Conservation (phyloP, 2,888 invertebrate genomes). For the Erebia ligea region DNA sequence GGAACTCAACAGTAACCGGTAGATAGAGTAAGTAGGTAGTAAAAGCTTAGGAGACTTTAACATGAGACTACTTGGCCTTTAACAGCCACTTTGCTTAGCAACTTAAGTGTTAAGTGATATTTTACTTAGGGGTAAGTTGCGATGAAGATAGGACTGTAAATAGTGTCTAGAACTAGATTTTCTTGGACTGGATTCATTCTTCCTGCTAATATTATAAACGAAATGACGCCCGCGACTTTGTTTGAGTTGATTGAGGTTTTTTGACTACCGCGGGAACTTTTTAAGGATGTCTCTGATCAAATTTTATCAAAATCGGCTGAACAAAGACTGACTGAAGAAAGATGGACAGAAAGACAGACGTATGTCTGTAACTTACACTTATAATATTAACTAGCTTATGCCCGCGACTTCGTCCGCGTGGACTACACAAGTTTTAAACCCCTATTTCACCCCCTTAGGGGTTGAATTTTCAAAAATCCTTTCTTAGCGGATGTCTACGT, state of each 20-base stretch:
- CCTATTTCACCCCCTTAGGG: too few species aligned
- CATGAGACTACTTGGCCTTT: not conserved
- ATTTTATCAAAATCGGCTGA: not conserved
- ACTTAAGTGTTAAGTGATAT: slow-evolving; percentile 7
- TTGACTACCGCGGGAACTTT: too few species aligned
- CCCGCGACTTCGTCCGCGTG: too few species aligned
- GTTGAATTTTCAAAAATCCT: too few species aligned
- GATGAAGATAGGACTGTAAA: not conserved
- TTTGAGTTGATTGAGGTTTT: too few species aligned
- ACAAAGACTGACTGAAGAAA: too few species aligned
- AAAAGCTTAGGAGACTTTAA: not conserved
- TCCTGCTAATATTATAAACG: too few species aligned
- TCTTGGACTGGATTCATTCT: not conserved
- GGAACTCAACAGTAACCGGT: not conserved
- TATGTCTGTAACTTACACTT: not conserved
- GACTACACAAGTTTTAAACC: too few species aligned
- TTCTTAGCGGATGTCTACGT: not conserved
- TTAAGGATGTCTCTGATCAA: not conserved
- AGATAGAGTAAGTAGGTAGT: not conserved
- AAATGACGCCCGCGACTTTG: too few species aligned
- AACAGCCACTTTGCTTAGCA: slow-evolving; percentile 3
- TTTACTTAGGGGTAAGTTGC: not conserved
- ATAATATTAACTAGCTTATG: too few species aligned
- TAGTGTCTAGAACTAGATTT: not conserved
- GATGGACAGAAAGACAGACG: too few species aligned